Base-by-base conservation (phyloP, 2,797 vertebrate species). In the Gouania willdenowi region DNA sequence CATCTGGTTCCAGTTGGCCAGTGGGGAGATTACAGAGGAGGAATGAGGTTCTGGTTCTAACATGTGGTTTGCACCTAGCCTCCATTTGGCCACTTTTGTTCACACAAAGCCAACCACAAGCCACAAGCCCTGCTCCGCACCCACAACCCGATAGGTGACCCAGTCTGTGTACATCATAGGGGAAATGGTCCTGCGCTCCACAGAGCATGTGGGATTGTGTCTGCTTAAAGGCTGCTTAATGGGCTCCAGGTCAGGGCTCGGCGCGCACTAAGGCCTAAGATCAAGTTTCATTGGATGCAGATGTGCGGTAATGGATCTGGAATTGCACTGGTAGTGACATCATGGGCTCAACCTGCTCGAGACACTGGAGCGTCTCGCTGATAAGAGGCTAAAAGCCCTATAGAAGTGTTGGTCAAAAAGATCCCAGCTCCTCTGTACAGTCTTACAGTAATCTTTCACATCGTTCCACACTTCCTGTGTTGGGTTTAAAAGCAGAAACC, bases 271-370 rank as follows among this genome's bases (percentile, higher is more conserved):
- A 41, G 29, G 29, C 23, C 23, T 8, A 6, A 13, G 46, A 68
- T 77, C 53, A 6, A 0, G n/a, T 77, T 72, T 71, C 55, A 79
- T 67, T 57, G 39, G 41, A 44, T 41, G 32, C 83, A 83, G 65
- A 79, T 71, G 71, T 22, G 31, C 24, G 43, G 41, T 47, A 34
- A 35, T 39, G 43, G 50, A 80, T 61, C 61, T 51, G 66, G 49
- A 60, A 30, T 59, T 55, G 47, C 44, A 62, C 47, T 64, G 50
- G 30, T 31, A 20, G 27, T 78, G 77, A 84, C 66, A 75, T 79
- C 68, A 79, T 65, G 22, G 47, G 50, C 47, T 59, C 40, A 36
- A 57, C 39, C 56, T 49, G 45, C 45, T 20, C 6, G 36, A 57
- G 35, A 25, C 18, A 35, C 26, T 22, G 2, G 14, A 28, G 13